Evolutionary conservation across 2,113 vertebrate species (phyloP).

Genomic region (Gadus chalcogrammus): DNA sequence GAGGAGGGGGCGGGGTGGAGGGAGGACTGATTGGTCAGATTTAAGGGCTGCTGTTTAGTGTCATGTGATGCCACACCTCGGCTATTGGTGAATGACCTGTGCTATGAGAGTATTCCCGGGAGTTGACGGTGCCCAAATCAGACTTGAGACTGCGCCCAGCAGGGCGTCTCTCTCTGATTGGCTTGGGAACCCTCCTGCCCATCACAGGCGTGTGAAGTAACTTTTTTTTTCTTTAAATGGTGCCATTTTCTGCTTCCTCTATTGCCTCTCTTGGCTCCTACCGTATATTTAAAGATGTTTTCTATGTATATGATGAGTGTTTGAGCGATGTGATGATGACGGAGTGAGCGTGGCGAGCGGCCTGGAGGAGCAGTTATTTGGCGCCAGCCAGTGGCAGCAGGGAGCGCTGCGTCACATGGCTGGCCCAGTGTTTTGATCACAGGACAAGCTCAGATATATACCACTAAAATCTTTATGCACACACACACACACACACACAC

Average conservation of each 20-base stretch:
- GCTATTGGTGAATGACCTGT: not conserved
- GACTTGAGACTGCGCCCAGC: no score
- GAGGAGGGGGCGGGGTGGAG: not conserved
- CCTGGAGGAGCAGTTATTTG: not conserved
- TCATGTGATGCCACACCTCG: not conserved
- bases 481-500: no score
- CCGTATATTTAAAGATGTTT: not conserved
- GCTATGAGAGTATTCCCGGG: no score
- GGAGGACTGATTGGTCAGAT: not conserved
- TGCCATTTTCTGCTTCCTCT: not conserved
- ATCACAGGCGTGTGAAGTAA: no score
- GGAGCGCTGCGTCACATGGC: not conserved
- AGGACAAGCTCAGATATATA: no score
- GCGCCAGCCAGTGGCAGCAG: not conserved
- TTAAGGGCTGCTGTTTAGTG: no score
- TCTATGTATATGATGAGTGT: not conserved
- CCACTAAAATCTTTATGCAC: no score
- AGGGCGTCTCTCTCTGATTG: no score
- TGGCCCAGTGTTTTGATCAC: no score
- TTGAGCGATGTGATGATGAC: not conserved
- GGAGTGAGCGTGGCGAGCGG: not conserved
- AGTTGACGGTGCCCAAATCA: no score
- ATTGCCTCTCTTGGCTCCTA: not conserved
- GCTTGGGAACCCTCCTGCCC: no score
- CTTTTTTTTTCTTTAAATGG: not conserved